phyloP scores from a whole-genome alignment of 1,140 invertebrate species.

The Aplysia californica region DNA sequence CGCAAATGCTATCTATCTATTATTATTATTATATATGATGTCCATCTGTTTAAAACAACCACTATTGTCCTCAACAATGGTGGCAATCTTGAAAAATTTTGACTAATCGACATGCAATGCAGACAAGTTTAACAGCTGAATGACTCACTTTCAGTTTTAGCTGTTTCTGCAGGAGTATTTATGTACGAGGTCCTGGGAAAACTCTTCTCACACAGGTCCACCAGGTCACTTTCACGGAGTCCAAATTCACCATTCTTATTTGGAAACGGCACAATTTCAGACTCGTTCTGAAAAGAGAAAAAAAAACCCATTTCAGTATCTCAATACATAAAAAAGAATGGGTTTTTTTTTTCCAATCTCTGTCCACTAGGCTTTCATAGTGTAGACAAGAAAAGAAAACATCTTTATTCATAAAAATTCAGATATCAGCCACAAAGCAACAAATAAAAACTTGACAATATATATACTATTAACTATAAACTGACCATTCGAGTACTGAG shows the following conservation, averaged over 20 bases:
- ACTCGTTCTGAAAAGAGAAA: slow-evolving; percentile 75
- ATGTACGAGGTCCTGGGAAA: slow-evolving; percentile 33
- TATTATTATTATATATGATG: no score
- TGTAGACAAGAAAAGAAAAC: neutral
- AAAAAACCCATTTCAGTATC: neutral
- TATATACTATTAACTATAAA: no score
- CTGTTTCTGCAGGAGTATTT: slow-evolving; percentile 11
- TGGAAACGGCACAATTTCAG: slow-evolving; percentile 82
- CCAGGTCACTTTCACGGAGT: slow-evolving; percentile 75
- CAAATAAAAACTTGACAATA: no score
- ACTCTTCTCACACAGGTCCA: slow-evolving; percentile 70
- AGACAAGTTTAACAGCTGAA: no score
- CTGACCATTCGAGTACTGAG: no score
- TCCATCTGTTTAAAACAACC: no score
- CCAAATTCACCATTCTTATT: slow-evolving; percentile 78
- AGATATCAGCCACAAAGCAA: no score
- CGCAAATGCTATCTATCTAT: no score
- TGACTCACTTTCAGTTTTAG: slow-evolving; percentile 21
- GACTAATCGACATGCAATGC: no score
- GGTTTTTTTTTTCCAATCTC: neutral
- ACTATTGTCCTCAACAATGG: no score
- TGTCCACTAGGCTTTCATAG: neutral
- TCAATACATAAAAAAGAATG: neutral
- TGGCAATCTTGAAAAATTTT: no score
- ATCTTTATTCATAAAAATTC: no score